Base-by-base conservation (phyloP, 23 tunicate genomes). In the Halocynthia aurantium region DNA sequence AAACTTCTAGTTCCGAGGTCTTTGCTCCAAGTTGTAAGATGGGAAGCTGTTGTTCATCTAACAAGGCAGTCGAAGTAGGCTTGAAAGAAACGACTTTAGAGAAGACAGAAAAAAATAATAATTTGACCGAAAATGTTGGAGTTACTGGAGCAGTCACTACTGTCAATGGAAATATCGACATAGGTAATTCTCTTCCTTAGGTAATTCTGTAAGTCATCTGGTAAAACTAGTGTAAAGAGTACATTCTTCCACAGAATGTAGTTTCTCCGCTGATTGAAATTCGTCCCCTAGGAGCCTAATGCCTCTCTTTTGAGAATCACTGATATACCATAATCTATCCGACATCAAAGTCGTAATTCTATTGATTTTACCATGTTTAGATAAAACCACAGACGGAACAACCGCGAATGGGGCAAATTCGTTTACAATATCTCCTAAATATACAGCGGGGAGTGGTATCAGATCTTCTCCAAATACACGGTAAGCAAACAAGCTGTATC, bases 31-130 rank as follows among this genome's bases (percentile, higher is more conserved):
- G 44, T 31, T 31, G 44, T 31, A 15, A 0, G 10, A 65, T 65
- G 70, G 70, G 70, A 65, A 65, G 70, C 17, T 58, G 63, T 6
- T 65, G 17, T 15, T 65, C 70, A 8, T 65, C 70, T 65, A 65
- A 65, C 31, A 40, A 49, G 9, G 70, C 70, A 0, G 70, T 15
- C 9, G 19, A 40, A 11, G 70, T 65, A 15, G 70, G 70, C 31
- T 40, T 65, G 22, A 49, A 58, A 58, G 63, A 58, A 13, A n/a
- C 22, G 22, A 11, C 19, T 6, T 5, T 20, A 9, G 49, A 65
- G 10, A 65, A 11, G 70, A 8, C 70, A 11, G 31, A 65, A 6
- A 15, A 65, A 0, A 10, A 15, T 11, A 11, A 5, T 15, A 11
- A 65, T 15, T 9, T 10, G n/a, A 65, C 15, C 0, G 70, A 65